Conservation (phyloP, 1,140 invertebrate species). For the Aricia agestis region DNA sequence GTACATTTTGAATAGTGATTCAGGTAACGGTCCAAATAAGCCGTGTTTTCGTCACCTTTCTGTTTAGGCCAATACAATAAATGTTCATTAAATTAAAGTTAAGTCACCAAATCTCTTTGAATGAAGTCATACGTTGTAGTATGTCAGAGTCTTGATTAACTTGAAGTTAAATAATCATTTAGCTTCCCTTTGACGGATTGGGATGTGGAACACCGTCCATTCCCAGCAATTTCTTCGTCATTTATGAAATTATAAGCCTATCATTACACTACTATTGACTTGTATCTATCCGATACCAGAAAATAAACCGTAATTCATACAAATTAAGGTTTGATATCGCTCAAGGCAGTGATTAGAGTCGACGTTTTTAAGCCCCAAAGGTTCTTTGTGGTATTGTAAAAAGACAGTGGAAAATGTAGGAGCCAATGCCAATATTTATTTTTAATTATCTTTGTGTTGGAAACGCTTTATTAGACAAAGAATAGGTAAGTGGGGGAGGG, state of each 20-base stretch:
- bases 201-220: too few relatives aligned
- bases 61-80: too few relatives aligned
- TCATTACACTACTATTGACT: background rate
- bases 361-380: background rate
- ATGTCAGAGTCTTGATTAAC: too few relatives aligned
- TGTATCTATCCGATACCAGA: background rate
- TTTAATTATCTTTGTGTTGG: conserved; percentile 39
- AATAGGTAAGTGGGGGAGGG: background rate
- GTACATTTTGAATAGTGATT: too few relatives aligned
- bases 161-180: too few relatives aligned
- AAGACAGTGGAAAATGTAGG: conserved; percentile 28
- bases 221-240: background rate
- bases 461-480: background rate
- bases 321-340: background rate
- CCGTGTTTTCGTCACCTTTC: too few relatives aligned
- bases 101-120: too few relatives aligned
- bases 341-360: background rate
- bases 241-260: background rate
- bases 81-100: too few relatives aligned
- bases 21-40: too few relatives aligned
- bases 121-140: too few relatives aligned
- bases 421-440: conserved; percentile 40
- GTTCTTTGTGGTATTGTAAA: background rate
- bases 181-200: too few relatives aligned
- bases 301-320: background rate